Base-by-base conservation (phyloP, 1,140 invertebrate genomes). In the Drosophila nigrodunni region DNA sequence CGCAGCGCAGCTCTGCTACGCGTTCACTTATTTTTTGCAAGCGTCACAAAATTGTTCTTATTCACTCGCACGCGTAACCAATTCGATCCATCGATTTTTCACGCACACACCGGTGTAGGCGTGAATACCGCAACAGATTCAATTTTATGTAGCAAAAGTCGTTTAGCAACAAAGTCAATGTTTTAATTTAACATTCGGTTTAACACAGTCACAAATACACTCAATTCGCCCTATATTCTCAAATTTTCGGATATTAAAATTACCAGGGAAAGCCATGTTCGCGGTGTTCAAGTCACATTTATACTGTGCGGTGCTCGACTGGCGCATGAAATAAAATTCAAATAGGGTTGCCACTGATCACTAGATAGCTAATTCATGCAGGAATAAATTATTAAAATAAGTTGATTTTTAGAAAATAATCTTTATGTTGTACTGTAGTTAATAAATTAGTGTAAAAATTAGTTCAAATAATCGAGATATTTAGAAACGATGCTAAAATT, bases 261-360 rank as follows among this genome's bases (percentile, higher is more conserved):
- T 91, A 76, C 93, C 94, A 95, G 95, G 95, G 95, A 96, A 95
- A 96, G 95, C 94, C 82, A 88, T 88, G 86, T 85, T 61, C 59
- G 59, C 74, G 65, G 65, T 34, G 61, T 54, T 79, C 78, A 64
- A 70, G 81, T 78, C 46, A 69, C 69, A 89, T 88, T 88, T 88
- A 88, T 88, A 88, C 61, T 85, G 80, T 74, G 74, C 72, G 47
- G 69, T 64, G 44, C 70, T 74, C 59, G 62, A 73, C n/a, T 69
- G 68, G 72, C 62, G 61, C 82, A 77, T 67, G 72, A 74, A 74
- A 70, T 74, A 74, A 74, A 74, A 74, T 70, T 35, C 72, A 74
- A 74, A 58, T 50, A 74, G 72, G 15, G 72, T 74, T 70, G 43
- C 57, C 58, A 57, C 67, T 7, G 44, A 61, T 41, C 72, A 21